Base-by-base conservation (phyloP, 2,113 vertebrate genomes). In the Halichoerus grypus region DNA sequence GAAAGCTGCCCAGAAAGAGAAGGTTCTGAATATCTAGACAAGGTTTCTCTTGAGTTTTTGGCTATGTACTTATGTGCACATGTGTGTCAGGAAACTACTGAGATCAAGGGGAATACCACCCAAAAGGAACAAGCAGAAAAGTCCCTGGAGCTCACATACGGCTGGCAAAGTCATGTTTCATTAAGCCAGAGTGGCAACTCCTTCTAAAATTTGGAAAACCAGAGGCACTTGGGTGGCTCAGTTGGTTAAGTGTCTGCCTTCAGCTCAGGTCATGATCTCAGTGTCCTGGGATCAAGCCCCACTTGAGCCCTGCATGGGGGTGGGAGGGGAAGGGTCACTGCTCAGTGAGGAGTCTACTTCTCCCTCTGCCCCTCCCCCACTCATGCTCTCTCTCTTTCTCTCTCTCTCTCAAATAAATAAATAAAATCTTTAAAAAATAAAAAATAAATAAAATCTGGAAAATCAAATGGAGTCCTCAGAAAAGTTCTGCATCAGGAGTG, bases 101-200 rank as follows among this genome's bases (percentile, higher is more conserved):
- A 79, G 33, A 22, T 85, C 16, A 59, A 61, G 26, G 22, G 26
- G 11, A 42, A 42, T 28, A 28, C 15, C 3, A 67, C 19, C 10
- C 33, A 82, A 94, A 74, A 51, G 31, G 19, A 95, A 39, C 11
- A 84, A 92, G 31, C 5, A n/a, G 10, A 72, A 86, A 82, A 87
- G 4, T 0, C 1, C 28, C 12, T 91, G 42, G 6, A 65, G 9
- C 1, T 81, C 39, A 39, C 2, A 42, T 31, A 46, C 3, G 19
- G 31, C 11, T 88, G 7, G 1, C 65, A 69, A 39, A 69, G 33
- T 90, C 42, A 65, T 6, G 19, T 90, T 91, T 14, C 16, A 91
- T n/a, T 93, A 79, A 77, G 7, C 6, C 53, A 72, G 13, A 72
- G 11, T 65, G 11, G 13, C 12, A 83, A 97, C 18, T 57, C 3